phyloP scores from a whole-genome alignment of 2,113 vertebrate species.

The Gymnocephalus cernua region DNA sequence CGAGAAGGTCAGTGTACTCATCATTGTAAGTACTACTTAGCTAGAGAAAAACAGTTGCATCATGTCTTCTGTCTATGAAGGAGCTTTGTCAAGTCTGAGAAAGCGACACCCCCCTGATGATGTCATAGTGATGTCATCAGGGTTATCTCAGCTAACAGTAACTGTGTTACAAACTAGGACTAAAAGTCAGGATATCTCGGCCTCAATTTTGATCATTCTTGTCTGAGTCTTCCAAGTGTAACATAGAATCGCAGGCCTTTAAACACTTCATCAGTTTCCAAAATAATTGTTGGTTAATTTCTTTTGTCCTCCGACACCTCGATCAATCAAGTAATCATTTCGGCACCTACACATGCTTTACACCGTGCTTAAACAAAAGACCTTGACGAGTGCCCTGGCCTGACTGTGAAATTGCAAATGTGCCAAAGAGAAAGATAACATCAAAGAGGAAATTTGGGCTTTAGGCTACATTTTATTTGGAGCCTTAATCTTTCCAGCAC shows the following conservation, averaged over 20 bases:
- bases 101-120: background rate
- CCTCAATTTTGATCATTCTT: background rate
- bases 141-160: conserved; percentile 8
- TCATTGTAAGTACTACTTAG: background rate
- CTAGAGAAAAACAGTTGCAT: background rate
- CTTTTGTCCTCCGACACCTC: background rate
- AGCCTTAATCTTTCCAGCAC: conserved; percentile 66
- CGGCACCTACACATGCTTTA: background rate
- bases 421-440: conserved; percentile 64
- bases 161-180: background rate
- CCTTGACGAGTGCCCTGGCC: background rate
- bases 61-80: background rate
- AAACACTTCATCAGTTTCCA: background rate
- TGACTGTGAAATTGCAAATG: conserved; percentile 52
- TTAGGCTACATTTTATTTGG: conserved; percentile 69
- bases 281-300: background rate
- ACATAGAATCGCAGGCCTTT: background rate
- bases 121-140: conserved; percentile 5
- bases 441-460: conserved; percentile 64
- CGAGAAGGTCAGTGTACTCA: background rate
- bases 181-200: background rate
- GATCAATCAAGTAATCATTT: background rate
- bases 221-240: background rate
- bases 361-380: background rate
- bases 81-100: conserved; percentile 14